Base-by-base conservation (phyloP, 1,140 invertebrate genomes). In the Musca vetustissima region DNA sequence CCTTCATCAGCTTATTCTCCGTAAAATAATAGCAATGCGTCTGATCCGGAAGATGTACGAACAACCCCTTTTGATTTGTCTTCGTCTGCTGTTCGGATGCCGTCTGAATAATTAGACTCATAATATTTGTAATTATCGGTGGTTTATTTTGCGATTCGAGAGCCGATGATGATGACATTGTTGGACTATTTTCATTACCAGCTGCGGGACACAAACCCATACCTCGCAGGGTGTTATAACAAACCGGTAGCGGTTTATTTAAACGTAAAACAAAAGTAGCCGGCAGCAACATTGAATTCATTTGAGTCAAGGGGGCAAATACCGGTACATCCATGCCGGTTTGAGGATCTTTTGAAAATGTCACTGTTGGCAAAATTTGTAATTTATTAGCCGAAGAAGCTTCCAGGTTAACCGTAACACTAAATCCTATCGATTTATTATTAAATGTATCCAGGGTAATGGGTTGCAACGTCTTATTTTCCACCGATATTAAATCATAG, bases 21-120 rank as follows among this genome's bases (percentile, higher is more conserved):
- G 93, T 96, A 84, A 98, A 88, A 80, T 95, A 95, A 80, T 97
- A 98, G 78, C 93, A 95, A 80, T 98, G 96, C 43, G 91, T 90
- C 77, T 98, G 95, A 78, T 97, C 95, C 0, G 94, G 93, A 25
- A 98, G 84, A 57, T 91, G 92, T 88, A 96, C 85, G 68, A 86
- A 88, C 0, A 83, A 64, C 0, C 80, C 81, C 28, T 76, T 79
- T 59, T 78, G 73, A 1, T 73, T 72, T 28, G 70, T 75, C 25
- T 66, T 75, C 8, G 79, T 71, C 6, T 71, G 66, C 19, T 79
- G 73, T 15, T 73, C 74, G 0, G 78, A 77, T 0, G 75, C 76
- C 0, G 75, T 78, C 50, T 78, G 74, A 6, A 80, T 75, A 66
- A 79, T 76, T 0, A 81, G 50, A 69, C 73, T 75, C 22, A 82